Conservation (phyloP, 2,888 invertebrate genomes). For the Sminthurides aquaticus region DNA sequence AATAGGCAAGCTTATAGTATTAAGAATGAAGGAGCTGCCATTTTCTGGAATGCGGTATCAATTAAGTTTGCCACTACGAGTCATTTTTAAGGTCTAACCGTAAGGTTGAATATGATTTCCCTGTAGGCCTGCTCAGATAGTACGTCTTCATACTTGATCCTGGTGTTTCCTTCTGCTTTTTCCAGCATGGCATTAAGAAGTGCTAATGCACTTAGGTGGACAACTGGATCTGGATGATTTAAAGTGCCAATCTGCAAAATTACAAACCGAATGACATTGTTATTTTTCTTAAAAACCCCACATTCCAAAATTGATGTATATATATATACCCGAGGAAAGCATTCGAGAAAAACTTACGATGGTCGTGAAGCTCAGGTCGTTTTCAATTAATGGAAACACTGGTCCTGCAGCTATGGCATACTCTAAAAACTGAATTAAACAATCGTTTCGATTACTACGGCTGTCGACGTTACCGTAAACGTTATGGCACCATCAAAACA, state of each 20-base stretch:
- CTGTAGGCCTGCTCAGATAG: neutral
- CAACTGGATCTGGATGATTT: slow-evolving; percentile 55
- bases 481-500: slow-evolving; percentile 28
- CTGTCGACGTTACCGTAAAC: neutral
- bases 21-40: no score
- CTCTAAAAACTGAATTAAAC: slow-evolving; percentile 33
- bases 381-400: slow-evolving; percentile 60
- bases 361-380: slow-evolving; percentile 79
- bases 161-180: slow-evolving; percentile 72
- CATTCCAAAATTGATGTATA: neutral
- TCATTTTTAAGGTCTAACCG: no score
- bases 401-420: slow-evolving; percentile 30
- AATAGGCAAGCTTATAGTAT: no score
- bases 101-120: neutral
- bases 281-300: neutral
- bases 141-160: slow-evolving; percentile 44
- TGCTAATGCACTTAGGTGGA: slow-evolving; percentile 89
- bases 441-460: no score
- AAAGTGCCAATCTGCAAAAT: slow-evolving; percentile 31
- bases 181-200: slow-evolving; percentile 86
- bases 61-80: no score
- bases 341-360: slow-evolving; percentile 55
- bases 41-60: no score
- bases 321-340: no score
- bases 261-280: neutral